Evolutionary conservation across 1,140 invertebrate species (phyloP), one percentile per base, ranked within the genome.

Genomic region (Drosophila nasuta): DNA sequence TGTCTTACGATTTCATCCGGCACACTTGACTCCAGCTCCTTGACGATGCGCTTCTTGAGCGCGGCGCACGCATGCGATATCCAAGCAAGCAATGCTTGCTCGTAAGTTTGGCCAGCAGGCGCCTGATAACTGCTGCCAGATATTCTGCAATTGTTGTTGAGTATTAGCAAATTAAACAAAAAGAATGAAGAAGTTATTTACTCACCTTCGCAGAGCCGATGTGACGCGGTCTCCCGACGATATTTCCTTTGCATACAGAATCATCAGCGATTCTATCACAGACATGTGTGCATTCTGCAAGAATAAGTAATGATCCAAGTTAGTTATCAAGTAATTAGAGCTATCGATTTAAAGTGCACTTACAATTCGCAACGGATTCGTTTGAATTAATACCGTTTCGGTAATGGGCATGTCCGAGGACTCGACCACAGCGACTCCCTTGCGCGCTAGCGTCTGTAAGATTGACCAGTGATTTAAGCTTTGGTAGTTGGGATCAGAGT

Each of bases 181-280:
- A 7, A 13, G 0, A 30, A 5, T 10, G 2, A 13, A n/a, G 7
- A 10, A 10, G 30, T 1, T 13, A 38, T n/a, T 10, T 20, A 1
- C 3, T 92, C 96, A 97, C 69, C 96, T 94, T 82, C 95, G 94
- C 59, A 98, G 96, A 56, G 98, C 97, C 64, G 97, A 95, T 25
- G 96, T 94, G 30, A 99, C 96, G 58, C 97, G 94, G 80, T 99
- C 98, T 41, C 96, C 94, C 15, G 97, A 98, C 70, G 98, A 96
- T 67, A 98, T 96, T 93, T 99, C 97, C 89, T 97, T 96, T 75
- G 98, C 96, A 93, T 99, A 99, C 73, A 99, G 95, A 82, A 95
- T 95, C 98, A 99, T 99, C 92, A 99, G 94, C 78, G 97, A 97
- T 94, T 99, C 98, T 93, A 99, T 98, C 93, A 99, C 96, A 93